Conservation (phyloP, 2,888 invertebrate genomes). For the Branchipolynoe longqiensis region DNA sequence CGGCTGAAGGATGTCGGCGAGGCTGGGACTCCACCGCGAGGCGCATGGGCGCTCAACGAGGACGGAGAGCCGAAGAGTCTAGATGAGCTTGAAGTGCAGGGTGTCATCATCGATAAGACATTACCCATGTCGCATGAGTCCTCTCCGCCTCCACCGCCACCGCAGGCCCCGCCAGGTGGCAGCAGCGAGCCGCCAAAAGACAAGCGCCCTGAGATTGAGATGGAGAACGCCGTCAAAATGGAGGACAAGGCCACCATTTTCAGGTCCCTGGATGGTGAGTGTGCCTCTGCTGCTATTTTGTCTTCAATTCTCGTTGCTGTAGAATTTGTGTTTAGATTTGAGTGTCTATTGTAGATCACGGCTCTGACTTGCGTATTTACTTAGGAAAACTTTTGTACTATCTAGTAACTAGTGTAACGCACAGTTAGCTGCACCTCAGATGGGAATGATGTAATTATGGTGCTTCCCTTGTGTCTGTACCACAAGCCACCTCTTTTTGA, state of each 20-base stretch:
- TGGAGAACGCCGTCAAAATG: conserved; percentile 75
- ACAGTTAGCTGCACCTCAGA: no score
- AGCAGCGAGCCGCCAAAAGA: background rate
- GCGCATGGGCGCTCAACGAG: background rate
- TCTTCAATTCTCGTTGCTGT: no score
- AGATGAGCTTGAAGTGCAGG: conserved; percentile 3
- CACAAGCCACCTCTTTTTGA: no score
- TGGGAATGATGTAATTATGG: no score
- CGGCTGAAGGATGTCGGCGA: conserved; percentile 58
- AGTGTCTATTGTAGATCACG: no score
- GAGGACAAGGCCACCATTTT: conserved; percentile 95
- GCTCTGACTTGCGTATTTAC: no score
- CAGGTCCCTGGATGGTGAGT: conserved; percentile 90
- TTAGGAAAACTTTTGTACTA: no score
- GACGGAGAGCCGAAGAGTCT: background rate
- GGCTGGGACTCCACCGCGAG: conserved; percentile 27
- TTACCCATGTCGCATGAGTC: no score
- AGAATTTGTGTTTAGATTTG: background rate
- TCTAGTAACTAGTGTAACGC: no score
- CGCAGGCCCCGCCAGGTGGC: background rate
- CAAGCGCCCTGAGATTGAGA: conserved; percentile 66
- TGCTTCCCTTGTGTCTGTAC: no score
- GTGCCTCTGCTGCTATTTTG: background rate
- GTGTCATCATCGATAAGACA: conserved; percentile 14
- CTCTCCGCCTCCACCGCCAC: background rate